Conservation (phyloP, 2,797 vertebrate genomes). For the Pelobates cultripes region DNA sequence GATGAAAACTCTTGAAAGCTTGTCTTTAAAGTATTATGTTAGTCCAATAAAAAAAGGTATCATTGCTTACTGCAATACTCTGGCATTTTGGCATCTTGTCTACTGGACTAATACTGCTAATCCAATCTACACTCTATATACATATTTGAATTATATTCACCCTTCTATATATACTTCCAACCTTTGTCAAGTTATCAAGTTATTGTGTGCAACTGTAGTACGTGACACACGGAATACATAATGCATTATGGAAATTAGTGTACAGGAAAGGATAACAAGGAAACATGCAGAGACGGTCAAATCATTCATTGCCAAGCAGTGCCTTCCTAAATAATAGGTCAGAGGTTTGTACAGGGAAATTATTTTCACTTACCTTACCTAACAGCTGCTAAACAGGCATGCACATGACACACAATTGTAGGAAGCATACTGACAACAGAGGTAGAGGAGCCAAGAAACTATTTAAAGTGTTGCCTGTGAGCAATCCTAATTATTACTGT, state of each 20-base stretch:
- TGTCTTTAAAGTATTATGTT: no score
- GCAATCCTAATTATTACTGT: slow-evolving; percentile 51
- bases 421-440: slow-evolving; percentile 51
- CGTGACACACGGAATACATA: background rate
- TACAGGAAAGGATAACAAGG: background rate
- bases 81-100: no score
- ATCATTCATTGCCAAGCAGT: background rate
- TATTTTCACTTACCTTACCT: background rate
- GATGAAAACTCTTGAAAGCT: no score
- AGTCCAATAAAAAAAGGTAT: no score
- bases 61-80: no score
- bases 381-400: slow-evolving; percentile 28
- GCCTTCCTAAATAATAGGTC: slow-evolving; percentile 4
- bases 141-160: no score
- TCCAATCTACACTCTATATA: no score
- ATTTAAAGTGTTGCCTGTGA: slow-evolving; percentile 55
- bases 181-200: background rate
- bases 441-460: slow-evolving; percentile 30
- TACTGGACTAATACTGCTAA: no score
- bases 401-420: slow-evolving; percentile 17
- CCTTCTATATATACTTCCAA: no score
- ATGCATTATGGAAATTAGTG: background rate
- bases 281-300: background rate
- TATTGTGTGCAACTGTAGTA: background rate
- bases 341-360: background rate